Evolutionary conservation across 2,888 invertebrate genomes (phyloP).

Genomic region (Spodoptera littoralis): DNA sequence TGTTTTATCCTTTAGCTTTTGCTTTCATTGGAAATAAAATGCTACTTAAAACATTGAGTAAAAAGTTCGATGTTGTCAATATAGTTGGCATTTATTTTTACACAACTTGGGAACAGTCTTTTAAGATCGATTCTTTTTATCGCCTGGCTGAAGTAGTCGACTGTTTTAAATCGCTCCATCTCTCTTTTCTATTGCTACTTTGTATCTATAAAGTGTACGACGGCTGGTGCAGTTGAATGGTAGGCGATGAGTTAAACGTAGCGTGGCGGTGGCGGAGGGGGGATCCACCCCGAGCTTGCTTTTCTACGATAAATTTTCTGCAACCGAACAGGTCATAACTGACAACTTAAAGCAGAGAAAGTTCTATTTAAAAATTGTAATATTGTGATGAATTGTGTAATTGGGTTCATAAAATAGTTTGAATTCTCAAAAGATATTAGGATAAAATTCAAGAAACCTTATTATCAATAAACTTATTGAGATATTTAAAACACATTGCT

Average conservation of each 20-base stretch:
- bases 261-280: conserved; percentile 2
- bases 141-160: not conserved
- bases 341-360: too few relatives aligned
- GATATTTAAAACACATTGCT: too few relatives aligned
- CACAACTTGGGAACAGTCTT: not conserved
- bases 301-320: not conserved
- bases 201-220: conserved; percentile 7
- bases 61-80: not conserved
- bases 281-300: conserved; percentile 1
- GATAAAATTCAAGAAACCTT: too few relatives aligned
- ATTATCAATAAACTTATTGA: too few relatives aligned
- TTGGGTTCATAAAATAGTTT: too few relatives aligned
- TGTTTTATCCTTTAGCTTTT: not conserved
- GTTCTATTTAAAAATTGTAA: too few relatives aligned
- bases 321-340: conserved; percentile 3
- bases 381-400: too few relatives aligned
- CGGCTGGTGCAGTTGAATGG: conserved; percentile 12
- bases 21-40: not conserved
- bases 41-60: too few relatives aligned
- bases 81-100: not conserved
- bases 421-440: too few relatives aligned
- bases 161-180: not conserved
- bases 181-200: conserved; percentile 2
- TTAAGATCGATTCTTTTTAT: not conserved
- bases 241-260: conserved; percentile 11